Base-by-base conservation (phyloP, 2,888 invertebrate species). In the Pristionchus exspectatus region DNA sequence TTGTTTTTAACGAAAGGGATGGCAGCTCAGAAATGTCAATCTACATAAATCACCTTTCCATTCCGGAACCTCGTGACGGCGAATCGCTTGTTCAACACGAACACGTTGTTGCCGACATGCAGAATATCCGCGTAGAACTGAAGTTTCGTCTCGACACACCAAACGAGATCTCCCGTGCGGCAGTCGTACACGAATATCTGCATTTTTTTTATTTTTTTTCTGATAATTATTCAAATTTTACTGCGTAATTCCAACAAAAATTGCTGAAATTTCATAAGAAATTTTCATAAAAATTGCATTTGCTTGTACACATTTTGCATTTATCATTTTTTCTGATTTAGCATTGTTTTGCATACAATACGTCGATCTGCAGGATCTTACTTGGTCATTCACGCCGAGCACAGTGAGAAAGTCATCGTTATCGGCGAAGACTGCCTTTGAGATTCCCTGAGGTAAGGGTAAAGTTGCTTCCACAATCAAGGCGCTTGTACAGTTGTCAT, bases 71-170 rank as follows among this genome's bases (percentile, higher is more conserved):
- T 24, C 27, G 66, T 63, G 0, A 88, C 30, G n/a, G 50, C 81
- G 88, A 88, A 88, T 63, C 81, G 33, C 33, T 88, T 88, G 88
- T 88, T 88, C 56, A 88, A 27, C 27, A 54, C 88, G 66, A 63
- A 88, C 21, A 81, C 81, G 63, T 88, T 81, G 50, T 63, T 63
- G 63, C n/a, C 59, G 27, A 81, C 16, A 33, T 81, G 33, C 16
- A 89, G 89, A 69, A 92, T 91, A 21, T 91, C 90, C 63, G 90
- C 90, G 63, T 92, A 92, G 89, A 91, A 92, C 77, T 92, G 91
- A 0, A 92, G 87, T 81, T 92, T 92, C 74, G 91, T 91, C 69
- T 92, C 92, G 18, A 91, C 87, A n/a, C 84, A 90, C 92, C 92
- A 92, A 1, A 92, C 74, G 24, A 88, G 63, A 24, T 88, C 87